Evolutionary conservation across 2,797 vertebrate species (phyloP).

Genomic region (Pterois miles): DNA sequence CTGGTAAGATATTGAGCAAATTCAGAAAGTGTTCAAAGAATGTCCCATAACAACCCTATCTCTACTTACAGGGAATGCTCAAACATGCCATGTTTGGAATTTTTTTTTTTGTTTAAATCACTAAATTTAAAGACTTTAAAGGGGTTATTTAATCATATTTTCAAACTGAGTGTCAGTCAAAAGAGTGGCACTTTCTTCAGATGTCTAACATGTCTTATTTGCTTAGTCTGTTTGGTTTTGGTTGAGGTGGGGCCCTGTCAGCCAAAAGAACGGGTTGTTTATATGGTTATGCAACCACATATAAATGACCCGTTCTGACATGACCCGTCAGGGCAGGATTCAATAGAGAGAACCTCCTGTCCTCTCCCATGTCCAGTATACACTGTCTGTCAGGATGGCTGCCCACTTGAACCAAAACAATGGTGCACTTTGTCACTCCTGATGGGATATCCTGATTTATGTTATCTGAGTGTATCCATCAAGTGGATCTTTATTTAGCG

Average conservation of each 20-base stretch:
- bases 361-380: slow-evolving; percentile 61
- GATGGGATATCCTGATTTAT: slow-evolving; percentile 87
- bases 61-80: too few relatives aligned
- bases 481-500: slow-evolving; percentile 79
- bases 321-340: slow-evolving; percentile 51
- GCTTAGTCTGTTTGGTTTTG: not conserved
- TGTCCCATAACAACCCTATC: too few relatives aligned
- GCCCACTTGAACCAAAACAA: slow-evolving; percentile 84
- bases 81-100: too few relatives aligned
- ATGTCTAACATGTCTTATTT: not conserved
- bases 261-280: not conserved
- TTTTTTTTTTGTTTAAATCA: too few relatives aligned
- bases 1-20: not conserved
- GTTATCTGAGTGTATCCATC: slow-evolving; percentile 72
- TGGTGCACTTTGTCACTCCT: slow-evolving; percentile 77
- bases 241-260: slow-evolving; percentile 5
- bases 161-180: not conserved
- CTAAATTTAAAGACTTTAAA: not conserved
- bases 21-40: too few relatives aligned
- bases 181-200: not conserved
- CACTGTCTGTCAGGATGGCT: slow-evolving; percentile 78
- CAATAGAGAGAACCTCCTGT: slow-evolving; percentile 64
- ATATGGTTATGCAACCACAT: slow-evolving; percentile 47
- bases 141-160: not conserved
- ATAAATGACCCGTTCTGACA: slow-evolving; percentile 55